Evolutionary conservation across 2,113 vertebrate genomes (phyloP), one percentile per base, ranked within the genome.

Genomic region (Mirounga angustirostris): DNA sequence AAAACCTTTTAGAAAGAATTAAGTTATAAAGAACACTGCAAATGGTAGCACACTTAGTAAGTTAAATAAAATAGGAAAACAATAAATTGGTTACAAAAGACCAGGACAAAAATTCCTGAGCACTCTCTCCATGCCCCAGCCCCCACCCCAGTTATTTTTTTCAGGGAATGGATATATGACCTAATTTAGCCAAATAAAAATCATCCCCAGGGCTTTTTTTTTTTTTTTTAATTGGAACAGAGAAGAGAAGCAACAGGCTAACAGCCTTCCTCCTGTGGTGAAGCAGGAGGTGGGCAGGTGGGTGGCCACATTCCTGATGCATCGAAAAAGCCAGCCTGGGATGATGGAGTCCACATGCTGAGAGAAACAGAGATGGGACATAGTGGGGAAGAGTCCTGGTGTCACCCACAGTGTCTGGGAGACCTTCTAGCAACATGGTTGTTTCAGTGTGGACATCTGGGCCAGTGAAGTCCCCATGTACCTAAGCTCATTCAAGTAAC

Each of bases 351-450:
- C 19, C 4, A 5, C 12, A 5, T 0, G 26, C 30, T 4, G 5
- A 43, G 78, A 19, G 10, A 58, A 12, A 54, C 2, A 24, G n/a
- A 36, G 5, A 33, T 7, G 9, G 56, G 76, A 74, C 10, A 9
- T 0, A 7, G 11, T 26, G 22, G 21, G 63, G 30, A 1, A 50
- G 40, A 30, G 46, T 24, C 54, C 43, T 7, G 1, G 0, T 59
- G 16, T 36, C 67, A 7, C 19, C 5, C 5, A 5, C 7, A 1
- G 46, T n/a, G 28, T 4, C 85, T 33, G 1, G 8, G 30, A 30
- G 58, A 18, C 0, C 22, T 43, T 33, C 14, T 3, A 4, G 18
- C 65, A 24, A 8, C 1, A 1, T 7, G 26, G 18, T 1, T 24
- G 40, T 40, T 52, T 33, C 85, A 8, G 19, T 4, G 2, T n/a